A percentile compares a stretch with the other conserved stretches of the same genome.
phyloP scores from a whole-genome alignment of 2,113 vertebrate species.

The Litocranius walleri region DNA sequence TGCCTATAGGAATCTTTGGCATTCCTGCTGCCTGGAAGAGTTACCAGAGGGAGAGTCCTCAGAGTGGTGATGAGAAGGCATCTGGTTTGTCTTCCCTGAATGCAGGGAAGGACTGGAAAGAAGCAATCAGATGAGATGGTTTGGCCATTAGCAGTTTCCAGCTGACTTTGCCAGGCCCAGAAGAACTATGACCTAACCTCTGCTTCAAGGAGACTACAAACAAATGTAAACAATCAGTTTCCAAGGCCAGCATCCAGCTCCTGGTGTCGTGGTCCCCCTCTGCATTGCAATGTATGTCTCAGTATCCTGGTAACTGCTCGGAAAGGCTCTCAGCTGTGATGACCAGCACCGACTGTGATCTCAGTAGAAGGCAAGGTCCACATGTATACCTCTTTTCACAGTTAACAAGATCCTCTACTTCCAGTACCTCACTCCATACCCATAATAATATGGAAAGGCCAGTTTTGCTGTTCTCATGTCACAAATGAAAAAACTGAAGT shows the following conservation, averaged over 20 bases:
- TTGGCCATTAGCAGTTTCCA: constrained; percentile 38
- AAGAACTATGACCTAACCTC: constrained; percentile 70
- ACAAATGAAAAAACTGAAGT: background rate
- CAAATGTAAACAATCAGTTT: constrained; percentile 71
- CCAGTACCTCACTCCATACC: background rate
- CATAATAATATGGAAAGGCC: background rate
- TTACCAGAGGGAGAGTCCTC: background rate
- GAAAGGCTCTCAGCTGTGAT: background rate
- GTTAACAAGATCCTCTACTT: constrained; percentile 1
- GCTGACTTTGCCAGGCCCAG: constrained; percentile 47
- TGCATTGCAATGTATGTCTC: constrained; percentile 55
- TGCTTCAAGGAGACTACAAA: constrained; percentile 61
- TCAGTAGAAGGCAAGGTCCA: background rate
- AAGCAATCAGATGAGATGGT: constrained; percentile 19
- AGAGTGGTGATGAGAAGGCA: background rate
- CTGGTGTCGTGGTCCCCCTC: constrained; percentile 38
- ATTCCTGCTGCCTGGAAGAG: background rate
- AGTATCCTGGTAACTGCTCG: constrained; percentile 53
- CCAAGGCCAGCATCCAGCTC: constrained; percentile 57
- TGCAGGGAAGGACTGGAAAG: constrained; percentile 24
- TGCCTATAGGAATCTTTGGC: background rate
- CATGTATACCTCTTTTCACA: background rate
- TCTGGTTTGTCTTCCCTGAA: constrained; percentile 24
- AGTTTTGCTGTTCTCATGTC: background rate
- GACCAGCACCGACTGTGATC: constrained; percentile 3